Percentiles rank a stretch among this genome's conserved stretches.
phyloP scores from a whole-genome alignment of 2,797 vertebrate species.

The Myiotriccus ornatus region DNA sequence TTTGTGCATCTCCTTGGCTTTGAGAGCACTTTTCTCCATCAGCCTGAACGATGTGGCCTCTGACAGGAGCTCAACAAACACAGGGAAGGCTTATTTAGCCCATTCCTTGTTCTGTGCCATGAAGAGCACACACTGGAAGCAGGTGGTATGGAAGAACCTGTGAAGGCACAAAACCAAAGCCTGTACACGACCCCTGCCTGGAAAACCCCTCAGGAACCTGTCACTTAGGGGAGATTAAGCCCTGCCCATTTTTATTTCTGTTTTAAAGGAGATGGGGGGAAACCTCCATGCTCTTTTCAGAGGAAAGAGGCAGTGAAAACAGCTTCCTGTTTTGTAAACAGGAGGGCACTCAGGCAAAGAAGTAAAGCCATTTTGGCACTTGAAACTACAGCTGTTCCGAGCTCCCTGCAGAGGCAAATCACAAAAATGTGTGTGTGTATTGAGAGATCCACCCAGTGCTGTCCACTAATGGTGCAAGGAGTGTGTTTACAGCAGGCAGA shows the following conservation, averaged over 20 bases:
- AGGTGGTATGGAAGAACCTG: neutral
- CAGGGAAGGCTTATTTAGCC: neutral
- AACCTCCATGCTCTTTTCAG: neutral
- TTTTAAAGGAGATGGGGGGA: neutral
- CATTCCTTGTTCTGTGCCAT: accelerated
- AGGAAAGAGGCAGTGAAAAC: slow-evolving; percentile 1
- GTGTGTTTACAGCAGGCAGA: neutral
- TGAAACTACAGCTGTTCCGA: neutral
- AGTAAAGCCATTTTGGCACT: neutral
- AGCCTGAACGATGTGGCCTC: neutral
- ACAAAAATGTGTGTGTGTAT: neutral
- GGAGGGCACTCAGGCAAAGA: neutral
- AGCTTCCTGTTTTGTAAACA: slow-evolving; percentile 30
- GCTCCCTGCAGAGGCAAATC: neutral
- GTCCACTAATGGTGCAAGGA: neutral
- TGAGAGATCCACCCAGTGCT: neutral
- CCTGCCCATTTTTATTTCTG: neutral
- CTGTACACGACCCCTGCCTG: neutral
- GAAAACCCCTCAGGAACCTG: neutral
- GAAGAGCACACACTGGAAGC: neutral
- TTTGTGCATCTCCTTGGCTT: neutral
- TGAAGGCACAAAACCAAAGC: neutral
- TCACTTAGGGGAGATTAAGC: neutral
- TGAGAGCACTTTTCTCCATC: neutral
- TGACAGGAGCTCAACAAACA: neutral